Percentiles rank a stretch among this genome's conserved stretches.
Evolutionary conservation across 2,797 vertebrate species (phyloP).

Genomic region (Channa striata): DNA sequence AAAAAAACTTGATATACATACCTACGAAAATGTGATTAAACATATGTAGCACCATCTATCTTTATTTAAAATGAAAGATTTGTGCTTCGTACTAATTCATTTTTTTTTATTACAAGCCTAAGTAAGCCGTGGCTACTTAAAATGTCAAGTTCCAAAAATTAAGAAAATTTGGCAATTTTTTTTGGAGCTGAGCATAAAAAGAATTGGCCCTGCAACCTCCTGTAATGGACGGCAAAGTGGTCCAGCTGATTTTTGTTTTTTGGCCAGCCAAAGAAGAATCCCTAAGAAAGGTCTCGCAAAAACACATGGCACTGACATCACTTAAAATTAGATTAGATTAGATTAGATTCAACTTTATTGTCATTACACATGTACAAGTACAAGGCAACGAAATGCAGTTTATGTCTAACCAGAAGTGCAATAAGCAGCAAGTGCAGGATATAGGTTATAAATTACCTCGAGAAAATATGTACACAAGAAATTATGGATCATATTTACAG

Average conservation of each 20-base stretch:
- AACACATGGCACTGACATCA: slow-evolving; percentile 62
- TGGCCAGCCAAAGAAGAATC: slow-evolving; percentile 61
- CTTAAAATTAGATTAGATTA: too few relatives aligned
- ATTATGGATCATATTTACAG: too few relatives aligned
- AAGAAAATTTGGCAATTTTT: slow-evolving; percentile 42
- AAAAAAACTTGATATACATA: too few relatives aligned
- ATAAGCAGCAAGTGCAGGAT: too few relatives aligned
- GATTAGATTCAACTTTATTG: too few relatives aligned
- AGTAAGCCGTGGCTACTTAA: slow-evolving; percentile 39
- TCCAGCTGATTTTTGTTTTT: slow-evolving; percentile 57
- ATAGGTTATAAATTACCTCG: too few relatives aligned
- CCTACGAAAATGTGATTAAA: too few relatives aligned
- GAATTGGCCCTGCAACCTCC: slow-evolving; percentile 54
- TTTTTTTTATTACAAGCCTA: slow-evolving; percentile 25
- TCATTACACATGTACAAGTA: too few relatives aligned
- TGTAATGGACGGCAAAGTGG: slow-evolving; percentile 55
- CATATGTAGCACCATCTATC: neutral
- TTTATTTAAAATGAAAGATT: slow-evolving; percentile 35
- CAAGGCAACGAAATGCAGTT: too few relatives aligned
- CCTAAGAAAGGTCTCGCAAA: slow-evolving; percentile 50
- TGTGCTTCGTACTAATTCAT: slow-evolving; percentile 37
- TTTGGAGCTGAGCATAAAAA: slow-evolving; percentile 54
- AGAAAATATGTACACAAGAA: too few relatives aligned
- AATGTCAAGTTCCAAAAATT: slow-evolving; percentile 36
- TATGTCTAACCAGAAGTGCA: too few relatives aligned